phyloP scores from a whole-genome alignment of 92 coral and sea anemone genomes.

The Parazoanthus atlanticus region DNA sequence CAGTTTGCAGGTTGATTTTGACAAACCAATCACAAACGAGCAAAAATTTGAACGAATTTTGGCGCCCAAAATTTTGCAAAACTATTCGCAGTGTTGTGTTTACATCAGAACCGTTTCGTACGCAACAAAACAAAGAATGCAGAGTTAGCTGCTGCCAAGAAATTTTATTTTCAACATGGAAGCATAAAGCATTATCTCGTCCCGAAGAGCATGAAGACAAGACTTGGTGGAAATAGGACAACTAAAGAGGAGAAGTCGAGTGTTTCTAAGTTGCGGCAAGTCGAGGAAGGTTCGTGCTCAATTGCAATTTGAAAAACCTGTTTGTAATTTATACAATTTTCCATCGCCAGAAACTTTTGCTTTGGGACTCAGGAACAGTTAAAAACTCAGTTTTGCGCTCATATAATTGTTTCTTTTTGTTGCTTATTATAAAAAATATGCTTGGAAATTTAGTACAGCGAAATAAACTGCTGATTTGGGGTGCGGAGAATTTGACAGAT shows the following conservation, averaged over 20 bases:
- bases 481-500: conserved; percentile 33
- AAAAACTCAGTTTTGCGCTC: not conserved
- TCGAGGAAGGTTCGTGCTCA: conserved; percentile 52
- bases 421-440: not conserved
- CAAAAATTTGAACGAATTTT: conserved; percentile 57
- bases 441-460: not conserved
- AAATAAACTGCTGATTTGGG: conserved; percentile 2
- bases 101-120: conserved; percentile 74
- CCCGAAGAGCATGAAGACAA: conserved; percentile 54
- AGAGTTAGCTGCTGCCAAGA: conserved; percentile 51
- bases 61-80: conserved; percentile 73
- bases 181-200: conserved; percentile 9
- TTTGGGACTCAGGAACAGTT: not conserved
- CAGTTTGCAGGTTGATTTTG: conserved; percentile 13
- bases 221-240: conserved; percentile 10
- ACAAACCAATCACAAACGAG: conserved; percentile 54
- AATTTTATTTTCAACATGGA: conserved; percentile 31
- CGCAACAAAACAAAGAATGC: conserved; percentile 60
- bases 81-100: conserved; percentile 59
- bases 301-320: not conserved
- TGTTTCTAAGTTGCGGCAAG: conserved; percentile 32
- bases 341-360: not conserved
- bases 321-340: not conserved
- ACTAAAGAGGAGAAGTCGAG: conserved; percentile 58
- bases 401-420: not conserved